A percentile compares a stretch with the other conserved stretches of the same genome.
phyloP scores from a whole-genome alignment of 2,888 invertebrate genomes.

The Podabrus alpinus region DNA sequence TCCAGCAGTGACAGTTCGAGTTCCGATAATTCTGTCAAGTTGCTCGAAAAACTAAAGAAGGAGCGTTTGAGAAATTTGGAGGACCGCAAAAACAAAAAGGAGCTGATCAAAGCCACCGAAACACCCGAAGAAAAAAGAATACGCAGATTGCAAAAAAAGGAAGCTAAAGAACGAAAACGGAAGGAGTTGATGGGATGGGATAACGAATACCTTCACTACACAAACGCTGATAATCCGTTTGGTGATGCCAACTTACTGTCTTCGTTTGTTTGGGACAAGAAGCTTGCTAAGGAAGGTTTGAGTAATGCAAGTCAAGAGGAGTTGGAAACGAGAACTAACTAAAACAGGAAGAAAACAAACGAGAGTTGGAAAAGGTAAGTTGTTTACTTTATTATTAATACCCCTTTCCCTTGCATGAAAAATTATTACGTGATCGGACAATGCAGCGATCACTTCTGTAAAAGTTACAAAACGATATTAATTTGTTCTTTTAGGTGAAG shows the following conservation, averaged over 20 bases:
- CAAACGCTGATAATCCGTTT: slow-evolving; percentile 98
- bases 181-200: slow-evolving; percentile 98
- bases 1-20: slow-evolving; percentile 36
- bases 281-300: slow-evolving; percentile 91
- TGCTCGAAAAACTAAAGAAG: slow-evolving; percentile 74
- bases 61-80: slow-evolving; percentile 69
- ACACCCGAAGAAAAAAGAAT: slow-evolving; percentile 91
- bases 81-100: slow-evolving; percentile 71
- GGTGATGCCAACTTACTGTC: slow-evolving; percentile 94
- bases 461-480: neutral
- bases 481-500: slow-evolving; percentile 69
- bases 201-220: slow-evolving; percentile 94
- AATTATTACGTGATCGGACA: too few species aligned
- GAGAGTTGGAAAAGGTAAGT: slow-evolving; percentile 85
- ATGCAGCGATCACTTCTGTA: too few species aligned
- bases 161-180: slow-evolving; percentile 83
- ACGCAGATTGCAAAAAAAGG: slow-evolving; percentile 86
- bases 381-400: too few species aligned
- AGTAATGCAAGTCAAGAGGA: slow-evolving; percentile 77
- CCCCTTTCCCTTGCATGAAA: too few species aligned
- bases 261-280: slow-evolving; percentile 96
- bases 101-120: slow-evolving; percentile 83
- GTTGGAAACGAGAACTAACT: slow-evolving; percentile 78
- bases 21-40: slow-evolving; percentile 64
- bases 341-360: slow-evolving; percentile 90